Base-by-base conservation (phyloP, 2,888 invertebrate genomes). In the Mactromeris polynyma region DNA sequence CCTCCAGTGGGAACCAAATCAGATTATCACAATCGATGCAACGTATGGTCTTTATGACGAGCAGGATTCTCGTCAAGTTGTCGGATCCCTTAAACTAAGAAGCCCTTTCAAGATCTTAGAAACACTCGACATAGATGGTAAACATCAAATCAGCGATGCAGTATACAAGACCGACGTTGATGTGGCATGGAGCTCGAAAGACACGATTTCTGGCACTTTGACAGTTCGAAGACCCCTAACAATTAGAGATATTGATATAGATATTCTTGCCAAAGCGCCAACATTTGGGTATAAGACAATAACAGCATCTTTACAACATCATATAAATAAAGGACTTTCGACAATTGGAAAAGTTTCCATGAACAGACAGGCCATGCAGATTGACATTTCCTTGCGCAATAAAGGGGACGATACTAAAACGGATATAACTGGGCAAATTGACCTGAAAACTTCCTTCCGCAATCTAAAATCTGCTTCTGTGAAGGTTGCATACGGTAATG, bases 241-340 rank as follows among this genome's bases (percentile, higher is more conserved):
- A 17, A 80, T 92, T 26, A 83, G 83, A 33, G 87, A 90, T 81
- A 73, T 94, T 21, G 89, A 94, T 77, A 88, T 93, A 4, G 91
- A 86, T 17, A 69, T 94, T 38, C 73, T 81, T 14, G 92, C 92
- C 7, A 92, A 91, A 46, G 92, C 95, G 14, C 95, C 96, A 51
- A 89, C 94, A 69, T 86, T 87, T 40, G 90, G 89, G 11, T 93
- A 89, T 80, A 91, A 91, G 84, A 87, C 79, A 36, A 77, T 94
- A 11, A 77, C 90, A 14, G 86, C 90, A 19, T 91, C 92, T 31
- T 21, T 94, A 19, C 54, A 81, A 33, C 94, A 95, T 89, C 87
- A 38, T 0, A 73, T 92, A 3, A 81, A 85, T 14, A 46, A 87
- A 11, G 89, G 90, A 14, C 17, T 95, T 84, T 93, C 54, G 36